phyloP scores from a whole-genome alignment of 2,113 vertebrate species.

The Perca fluviatilis region DNA sequence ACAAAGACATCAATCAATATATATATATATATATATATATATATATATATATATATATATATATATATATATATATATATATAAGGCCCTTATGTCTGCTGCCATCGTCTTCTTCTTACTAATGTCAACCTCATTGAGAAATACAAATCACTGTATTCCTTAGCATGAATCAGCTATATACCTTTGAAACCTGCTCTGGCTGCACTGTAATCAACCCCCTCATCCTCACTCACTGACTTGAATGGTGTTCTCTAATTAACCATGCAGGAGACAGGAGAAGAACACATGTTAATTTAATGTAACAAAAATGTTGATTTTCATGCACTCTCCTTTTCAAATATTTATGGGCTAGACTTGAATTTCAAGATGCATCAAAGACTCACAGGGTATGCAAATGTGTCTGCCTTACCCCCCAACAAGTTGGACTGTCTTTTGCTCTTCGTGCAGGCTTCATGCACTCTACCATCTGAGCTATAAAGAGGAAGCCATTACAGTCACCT shows the following conservation, averaged over 20 bases:
- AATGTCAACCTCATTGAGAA: constrained; percentile 15
- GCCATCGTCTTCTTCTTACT: neutral
- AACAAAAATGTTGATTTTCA: constrained; percentile 91
- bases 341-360: constrained; percentile 86
- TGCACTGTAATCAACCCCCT: constrained; percentile 65
- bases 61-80: neutral
- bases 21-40: too few relatives aligned
- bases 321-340: constrained; percentile 87
- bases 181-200: constrained; percentile 62
- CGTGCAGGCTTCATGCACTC: constrained; percentile 31
- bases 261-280: constrained; percentile 85
- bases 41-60: too few relatives aligned
- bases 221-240: constrained; percentile 77
- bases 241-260: constrained; percentile 82
- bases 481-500: constrained; percentile 59
- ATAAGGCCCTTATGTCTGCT: neutral
- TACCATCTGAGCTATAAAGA: constrained; percentile 52
- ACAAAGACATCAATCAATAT: neutral
- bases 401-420: constrained; percentile 83
- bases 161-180: constrained; percentile 67
- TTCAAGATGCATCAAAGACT: constrained; percentile 87
- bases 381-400: constrained; percentile 84
- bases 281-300: constrained; percentile 91
- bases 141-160: constrained; percentile 37
- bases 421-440: constrained; percentile 78